These are phyloP conservation scores for Lasioglossum lativentre DNA, from an alignment of 2,888 invertebrate genomes.

Conservation along the genomic window DNA sequence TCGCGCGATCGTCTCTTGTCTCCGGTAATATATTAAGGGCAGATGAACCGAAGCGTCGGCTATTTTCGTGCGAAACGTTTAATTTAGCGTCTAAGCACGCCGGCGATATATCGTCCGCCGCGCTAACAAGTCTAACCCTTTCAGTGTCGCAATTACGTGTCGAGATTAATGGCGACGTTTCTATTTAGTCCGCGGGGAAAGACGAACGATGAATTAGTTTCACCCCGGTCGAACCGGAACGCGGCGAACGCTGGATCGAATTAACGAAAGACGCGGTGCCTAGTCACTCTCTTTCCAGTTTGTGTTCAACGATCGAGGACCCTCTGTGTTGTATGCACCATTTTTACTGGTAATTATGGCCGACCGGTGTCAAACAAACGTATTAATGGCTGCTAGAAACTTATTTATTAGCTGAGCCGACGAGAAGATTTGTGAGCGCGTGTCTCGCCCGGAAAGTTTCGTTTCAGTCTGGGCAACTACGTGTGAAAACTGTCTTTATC, in stretches of 20 bases:
- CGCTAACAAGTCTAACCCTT: constrained; percentile 63
- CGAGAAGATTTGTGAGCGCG: not conserved
- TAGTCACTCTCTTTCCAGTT: too few relatives aligned
- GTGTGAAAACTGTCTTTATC: too few relatives aligned
- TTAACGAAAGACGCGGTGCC: not conserved
- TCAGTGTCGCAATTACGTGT: constrained; percentile 58
- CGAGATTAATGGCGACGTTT: constrained; percentile 63
- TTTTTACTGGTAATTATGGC: not conserved
- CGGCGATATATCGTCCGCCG: constrained; percentile 55
- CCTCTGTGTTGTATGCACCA: not conserved
- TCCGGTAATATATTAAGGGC: constrained; percentile 56
- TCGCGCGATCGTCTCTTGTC: constrained; percentile 37
- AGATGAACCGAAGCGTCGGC: constrained; percentile 50
- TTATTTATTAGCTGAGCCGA: not conserved
- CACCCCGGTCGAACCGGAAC: constrained; percentile 40
- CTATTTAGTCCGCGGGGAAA: constrained; percentile 51
- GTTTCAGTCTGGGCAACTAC: not conserved
- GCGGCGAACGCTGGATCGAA: not conserved
- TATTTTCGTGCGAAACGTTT: constrained; percentile 57
- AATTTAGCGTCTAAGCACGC: constrained; percentile 60
- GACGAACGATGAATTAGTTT: constrained; percentile 53
- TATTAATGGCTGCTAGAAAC: not conserved
- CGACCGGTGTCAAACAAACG: not conserved
- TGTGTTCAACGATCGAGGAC: not conserved
- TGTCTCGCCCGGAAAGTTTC: not conserved